Conservation (phyloP, 2,888 invertebrate genomes). For the Drosophila peninsularis region DNA sequence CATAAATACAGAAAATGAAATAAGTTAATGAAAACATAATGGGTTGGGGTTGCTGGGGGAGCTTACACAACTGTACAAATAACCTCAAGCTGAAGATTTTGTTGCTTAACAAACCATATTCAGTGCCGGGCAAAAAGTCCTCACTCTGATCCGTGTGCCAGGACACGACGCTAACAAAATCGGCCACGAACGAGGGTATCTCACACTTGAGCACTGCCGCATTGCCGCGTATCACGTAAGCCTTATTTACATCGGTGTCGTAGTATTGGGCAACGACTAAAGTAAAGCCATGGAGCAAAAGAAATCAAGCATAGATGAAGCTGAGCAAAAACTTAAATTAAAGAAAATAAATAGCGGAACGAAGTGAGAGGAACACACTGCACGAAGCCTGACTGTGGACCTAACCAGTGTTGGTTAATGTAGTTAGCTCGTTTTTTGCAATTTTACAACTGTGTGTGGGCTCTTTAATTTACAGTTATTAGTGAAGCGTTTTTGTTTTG, state of each 20-base stretch:
- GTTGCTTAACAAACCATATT: slow-evolving; percentile 83
- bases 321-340: slow-evolving; percentile 10
- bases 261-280: slow-evolving; percentile 95
- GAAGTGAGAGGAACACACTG: slow-evolving; percentile 27
- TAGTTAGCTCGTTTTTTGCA: slow-evolving; percentile 48
- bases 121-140: slow-evolving; percentile 83
- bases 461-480: slow-evolving; percentile 64
- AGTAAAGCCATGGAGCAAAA: slow-evolving; percentile 40
- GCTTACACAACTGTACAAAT: slow-evolving; percentile 18
- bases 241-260: slow-evolving; percentile 96
- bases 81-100: slow-evolving; percentile 11
- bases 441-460: slow-evolving; percentile 32
- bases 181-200: slow-evolving; percentile 96
- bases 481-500: slow-evolving; percentile 48
- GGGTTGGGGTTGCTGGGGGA: slow-evolving; percentile 5
- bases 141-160: slow-evolving; percentile 91
- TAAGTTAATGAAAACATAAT: slow-evolving; percentile 44
- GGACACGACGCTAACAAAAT: slow-evolving; percentile 94
- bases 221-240: slow-evolving; percentile 95
- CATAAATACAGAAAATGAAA: slow-evolving; percentile 25
- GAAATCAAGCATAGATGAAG: slow-evolving; percentile 5
- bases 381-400: slow-evolving; percentile 21
- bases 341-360: slow-evolving; percentile 28
- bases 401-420: slow-evolving; percentile 71
- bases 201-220: slow-evolving; percentile 95